These are phyloP conservation scores for Mystacornis crossleyi DNA, from an alignment of 2,113 vertebrate genomes.

Conservation along the genomic window DNA sequence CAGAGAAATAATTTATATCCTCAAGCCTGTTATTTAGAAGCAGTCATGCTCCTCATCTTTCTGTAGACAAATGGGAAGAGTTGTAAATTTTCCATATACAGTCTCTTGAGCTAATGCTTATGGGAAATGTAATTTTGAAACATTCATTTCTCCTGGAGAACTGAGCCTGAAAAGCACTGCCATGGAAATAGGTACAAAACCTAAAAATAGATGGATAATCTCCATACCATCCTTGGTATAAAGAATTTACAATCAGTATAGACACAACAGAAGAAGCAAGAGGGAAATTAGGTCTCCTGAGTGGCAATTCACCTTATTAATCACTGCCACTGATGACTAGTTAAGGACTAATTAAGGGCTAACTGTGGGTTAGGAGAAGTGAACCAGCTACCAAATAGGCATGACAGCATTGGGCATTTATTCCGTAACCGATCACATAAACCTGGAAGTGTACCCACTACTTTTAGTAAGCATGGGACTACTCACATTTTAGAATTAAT, in stretches of 20 bases:
- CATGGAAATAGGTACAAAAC: not conserved
- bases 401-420: not conserved
- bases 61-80: conserved; percentile 23
- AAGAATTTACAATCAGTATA: not conserved
- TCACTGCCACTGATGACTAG: not conserved
- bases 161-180: not conserved
- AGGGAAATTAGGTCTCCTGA: not conserved
- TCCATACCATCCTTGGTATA: not conserved
- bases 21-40: conserved; percentile 45
- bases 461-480: not conserved
- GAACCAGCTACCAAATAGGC: not conserved
- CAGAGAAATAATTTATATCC: conserved; percentile 9
- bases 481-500: not conserved
- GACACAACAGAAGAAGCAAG: not conserved
- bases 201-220: not conserved
- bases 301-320: conserved; percentile 27
- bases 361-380: not conserved
- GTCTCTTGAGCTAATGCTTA: conserved; percentile 18
- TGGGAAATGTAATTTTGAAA: conserved; percentile 19
- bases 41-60: not conserved
- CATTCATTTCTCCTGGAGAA: not conserved
- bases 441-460: not conserved
- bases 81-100: conserved; percentile 16
- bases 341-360: conserved; percentile 16
- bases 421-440: not conserved